phyloP scores from a whole-genome alignment of 2,113 vertebrate genomes.

The Sinocyclocheilus anophthalmus region DNA sequence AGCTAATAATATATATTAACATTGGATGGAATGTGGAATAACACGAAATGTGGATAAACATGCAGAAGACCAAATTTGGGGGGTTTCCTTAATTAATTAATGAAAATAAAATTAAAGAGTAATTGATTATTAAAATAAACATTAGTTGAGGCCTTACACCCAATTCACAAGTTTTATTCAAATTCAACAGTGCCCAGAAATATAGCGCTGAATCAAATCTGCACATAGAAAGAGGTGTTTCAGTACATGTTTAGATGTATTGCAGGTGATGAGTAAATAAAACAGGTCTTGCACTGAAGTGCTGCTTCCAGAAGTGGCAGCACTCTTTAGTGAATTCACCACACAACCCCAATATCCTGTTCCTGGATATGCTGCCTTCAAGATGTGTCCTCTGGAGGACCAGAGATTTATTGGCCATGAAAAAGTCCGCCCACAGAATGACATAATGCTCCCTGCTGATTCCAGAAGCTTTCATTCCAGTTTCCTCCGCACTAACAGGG shows the following conservation, averaged over 20 bases:
- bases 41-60: not conserved
- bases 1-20: too few species aligned
- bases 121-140: too few species aligned
- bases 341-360: slow-evolving; percentile 47
- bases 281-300: not conserved
- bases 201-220: not conserved
- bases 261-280: not conserved
- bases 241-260: not conserved
- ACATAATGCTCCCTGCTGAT: slow-evolving; percentile 68
- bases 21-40: not conserved
- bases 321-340: slow-evolving; percentile 25
- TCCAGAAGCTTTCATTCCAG: slow-evolving; percentile 66
- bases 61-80: not conserved
- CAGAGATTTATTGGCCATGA: slow-evolving; percentile 45
- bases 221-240: not conserved
- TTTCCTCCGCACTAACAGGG: slow-evolving; percentile 47
- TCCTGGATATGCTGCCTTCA: slow-evolving; percentile 64
- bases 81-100: not conserved
- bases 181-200: not conserved
- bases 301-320: not conserved
- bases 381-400: slow-evolving; percentile 69
- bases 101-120: not conserved
- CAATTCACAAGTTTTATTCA: not conserved
- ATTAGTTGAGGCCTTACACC: not conserved
- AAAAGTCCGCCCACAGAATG: slow-evolving; percentile 65